Conservation (phyloP, 2,888 invertebrate genomes). For the Macaria liturata region DNA sequence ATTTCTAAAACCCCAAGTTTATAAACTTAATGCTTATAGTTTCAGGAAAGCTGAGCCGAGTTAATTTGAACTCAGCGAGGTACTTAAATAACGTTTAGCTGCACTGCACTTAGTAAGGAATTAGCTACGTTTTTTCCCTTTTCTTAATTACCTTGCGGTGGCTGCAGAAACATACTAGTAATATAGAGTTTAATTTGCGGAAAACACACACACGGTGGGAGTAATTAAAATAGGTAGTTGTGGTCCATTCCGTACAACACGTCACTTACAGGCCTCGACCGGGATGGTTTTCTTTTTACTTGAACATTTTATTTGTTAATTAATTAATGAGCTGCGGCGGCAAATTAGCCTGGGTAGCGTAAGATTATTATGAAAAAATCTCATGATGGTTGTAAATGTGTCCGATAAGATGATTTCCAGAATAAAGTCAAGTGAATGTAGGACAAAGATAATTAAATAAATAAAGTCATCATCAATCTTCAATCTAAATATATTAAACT, state of each 20-base stretch:
- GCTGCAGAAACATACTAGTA: constrained; percentile 1
- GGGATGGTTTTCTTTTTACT: too few species aligned
- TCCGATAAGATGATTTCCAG: too few species aligned
- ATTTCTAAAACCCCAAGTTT: too few species aligned
- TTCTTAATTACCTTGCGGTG: constrained; percentile 15
- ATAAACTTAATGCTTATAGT: not conserved
- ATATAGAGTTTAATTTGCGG: not conserved
- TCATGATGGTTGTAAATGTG: too few species aligned
- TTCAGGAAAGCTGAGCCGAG: not conserved
- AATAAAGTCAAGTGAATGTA: too few species aligned
- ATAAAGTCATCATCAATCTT: too few species aligned
- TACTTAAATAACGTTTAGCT: constrained; percentile 21
- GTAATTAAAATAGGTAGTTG: not conserved
- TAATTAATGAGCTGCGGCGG: too few species aligned
- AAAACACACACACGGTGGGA: not conserved
- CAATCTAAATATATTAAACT: too few species aligned
- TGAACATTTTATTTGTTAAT: not conserved
- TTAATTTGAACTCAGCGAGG: constrained; percentile 14
- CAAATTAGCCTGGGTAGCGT: too few species aligned
- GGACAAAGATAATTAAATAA: too few species aligned
- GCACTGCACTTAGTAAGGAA: constrained; percentile 13
- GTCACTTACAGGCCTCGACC: not conserved
- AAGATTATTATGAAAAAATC: too few species aligned
- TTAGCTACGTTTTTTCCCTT: constrained; percentile 14
- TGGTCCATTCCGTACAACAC: not conserved